Evolutionary conservation across 1,140 invertebrate species (phyloP), one percentile per base, ranked within the genome.

Genomic region (Dysdera silvatica): DNA sequence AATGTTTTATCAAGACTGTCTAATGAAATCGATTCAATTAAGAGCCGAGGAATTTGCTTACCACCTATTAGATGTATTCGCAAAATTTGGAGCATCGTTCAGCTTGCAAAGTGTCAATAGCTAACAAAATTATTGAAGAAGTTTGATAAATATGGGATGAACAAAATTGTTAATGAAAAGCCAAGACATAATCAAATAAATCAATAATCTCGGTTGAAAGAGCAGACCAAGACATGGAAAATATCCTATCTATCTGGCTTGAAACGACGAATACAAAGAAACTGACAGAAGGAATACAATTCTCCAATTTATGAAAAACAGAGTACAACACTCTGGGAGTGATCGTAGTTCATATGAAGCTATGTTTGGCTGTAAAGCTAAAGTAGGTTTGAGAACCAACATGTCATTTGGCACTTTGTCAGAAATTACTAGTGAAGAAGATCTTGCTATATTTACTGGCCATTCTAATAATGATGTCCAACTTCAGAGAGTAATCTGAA

Each of bases 81-180:
- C 48, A 51, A 51, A 31, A 51, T 51, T 32, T 32, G 28, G 26
- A 31, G 2, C 48, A 51, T 16, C 1, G 2, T 51, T 16, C 48
- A 51, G 0, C 48, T 51, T 51, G 24, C 47, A 24, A 49, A 49
- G 24, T 2, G 47, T 28, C 2, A 49, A 26, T 49, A 28, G 4
- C 23, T 28, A 20, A 49, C 2, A 4, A 49, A 37, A 37, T 37
- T n/a, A 37, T 37, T 37, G 33, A 2, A 18, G 47, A 49, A 23
- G 24, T 49, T 49, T 26, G 2, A 12, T 10, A 28, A 49, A 26
- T 49, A 28, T 28, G 4, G 47, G 8, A 49, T 31, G 47, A 49
- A 29, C 48, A 74, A 72, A 37, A 74, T 79, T 37, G 72, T 77
- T 18, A 70, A 78, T 71, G 74, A 73, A 10, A 73, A 73, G 68